Evolutionary conservation across 2,888 invertebrate species (phyloP), one percentile per base, ranked within the genome.

Genomic region (Hedychridium roseum): DNA sequence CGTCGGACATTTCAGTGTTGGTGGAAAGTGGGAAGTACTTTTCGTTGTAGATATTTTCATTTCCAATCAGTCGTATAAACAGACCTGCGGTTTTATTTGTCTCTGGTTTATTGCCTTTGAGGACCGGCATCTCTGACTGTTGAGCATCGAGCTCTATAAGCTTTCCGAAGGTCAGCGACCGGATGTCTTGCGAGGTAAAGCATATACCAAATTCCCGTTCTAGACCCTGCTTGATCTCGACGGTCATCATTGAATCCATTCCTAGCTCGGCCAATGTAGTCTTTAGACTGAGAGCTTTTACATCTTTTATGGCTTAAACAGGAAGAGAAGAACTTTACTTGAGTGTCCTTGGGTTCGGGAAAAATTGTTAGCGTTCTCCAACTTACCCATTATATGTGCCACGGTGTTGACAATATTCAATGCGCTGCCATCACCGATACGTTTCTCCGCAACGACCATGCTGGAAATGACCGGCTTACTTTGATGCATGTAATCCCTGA

Each of bases 241-340:
- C 93, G 0, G 93, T 94, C 94, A 95, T 97, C 83, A 97, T 88
- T 1, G 97, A 97, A 80, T 98, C 97, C 88, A 98, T 91, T 23
- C 97, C 97, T 55, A 98, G 82, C 75, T 97, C 97, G 1, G 93
- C 91, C 1, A 98, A 81, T 0, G 89, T 86, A 1, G 88, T 84
- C 68, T 88, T 86, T 51, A 85, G 83, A 32, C 89, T 89, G 1
- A 88, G 84, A 0, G 85, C 85, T 78, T 88, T 91, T 71, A 74
- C 72, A 57, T 80, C 79, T 35, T 76, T 73, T 4, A 81, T 48
- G 23, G 78, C 80, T 80, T 27, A 3, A 38, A 54, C 5, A 17
- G 81, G 75, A 6, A 31, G 3, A 34, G 11, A 12, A 14, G 1
- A 14, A 31, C 5, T 12, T 31, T 12, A n/a, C 11, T n/a, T 14